phyloP scores from a whole-genome alignment of 2,113 vertebrate species.

The Chamaetylas fuelleborni region DNA sequence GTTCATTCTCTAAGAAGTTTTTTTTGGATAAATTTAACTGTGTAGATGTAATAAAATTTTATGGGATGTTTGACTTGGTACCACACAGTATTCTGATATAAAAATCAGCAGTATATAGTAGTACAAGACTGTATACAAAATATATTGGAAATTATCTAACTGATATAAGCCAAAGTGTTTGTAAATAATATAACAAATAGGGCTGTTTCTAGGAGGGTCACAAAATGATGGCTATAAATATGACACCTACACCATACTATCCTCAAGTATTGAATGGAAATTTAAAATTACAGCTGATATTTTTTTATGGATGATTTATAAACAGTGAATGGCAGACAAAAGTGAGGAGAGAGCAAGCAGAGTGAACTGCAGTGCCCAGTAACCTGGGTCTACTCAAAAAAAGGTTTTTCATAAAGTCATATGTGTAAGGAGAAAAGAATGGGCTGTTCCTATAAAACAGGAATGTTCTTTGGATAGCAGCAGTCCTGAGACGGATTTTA shows the following conservation, averaged over 20 bases:
- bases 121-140: not conserved
- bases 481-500: not conserved
- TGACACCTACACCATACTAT: not conserved
- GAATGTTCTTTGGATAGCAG: not conserved
- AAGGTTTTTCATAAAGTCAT: not conserved
- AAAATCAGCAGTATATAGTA: not conserved
- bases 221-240: not conserved
- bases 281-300: not conserved
- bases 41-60: constrained; percentile 42
- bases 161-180: not conserved
- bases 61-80: constrained; percentile 46
- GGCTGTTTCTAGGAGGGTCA: not conserved
- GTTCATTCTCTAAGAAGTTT: constrained; percentile 4
- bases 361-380: not conserved
- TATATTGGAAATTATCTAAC: not conserved
- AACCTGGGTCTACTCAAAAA: not conserved
- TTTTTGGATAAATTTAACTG: constrained; percentile 27
- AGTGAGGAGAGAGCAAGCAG: not conserved
- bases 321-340: not conserved
- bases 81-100: constrained; percentile 26
- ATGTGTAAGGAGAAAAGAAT: not conserved
- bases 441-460: not conserved
- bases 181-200: not conserved
- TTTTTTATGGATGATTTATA: not conserved
- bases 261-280: not conserved